Base-by-base conservation (phyloP, 2,888 invertebrate genomes). In the Apoda limacodes region DNA sequence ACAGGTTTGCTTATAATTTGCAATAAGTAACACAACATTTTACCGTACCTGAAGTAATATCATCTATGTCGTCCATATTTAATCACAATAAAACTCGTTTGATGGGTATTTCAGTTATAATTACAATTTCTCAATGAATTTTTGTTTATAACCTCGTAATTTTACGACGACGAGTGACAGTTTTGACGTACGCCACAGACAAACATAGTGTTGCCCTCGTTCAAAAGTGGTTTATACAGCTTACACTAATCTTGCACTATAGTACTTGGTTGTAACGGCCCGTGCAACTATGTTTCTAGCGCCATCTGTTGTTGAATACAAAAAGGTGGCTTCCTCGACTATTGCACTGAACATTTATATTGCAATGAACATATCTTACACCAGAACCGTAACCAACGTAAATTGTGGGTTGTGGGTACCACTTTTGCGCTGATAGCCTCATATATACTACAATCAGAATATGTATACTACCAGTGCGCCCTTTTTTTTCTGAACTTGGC, bases 221-320 rank as follows among this genome's bases (percentile, higher is more conserved):
- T n/a, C n/a, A n/a, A n/a, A n/a, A n/a, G n/a, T n/a, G n/a, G n/a
- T n/a, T n/a, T 31, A 31, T 31, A 21, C 25, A 25, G 31, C 31
- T 31, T 31, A 31, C 31, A 31, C 31, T 13, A 31, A 19, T 31
- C 25, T 31, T 31, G 25, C 31, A 25, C 31, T 31, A 31, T 24
- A 24, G 24, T 19, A 24, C 19, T 24, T 23, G 19, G 23, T 24
- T 15, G 9, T 24, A 17, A 17, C 24, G 31, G 20, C 25, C 31
- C 20, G 31, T 31, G 31, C 31, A 25, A 31, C 31, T 25, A 30
- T 30, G 30, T 30, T 28, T 28, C 21, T 21, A 21, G 13, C 21
- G 21, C 28, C 20, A 21, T 21, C 21, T 19, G 20, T 28, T 11
- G 9, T 21, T 17, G 13, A 22, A 28, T 28, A 28, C 13, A 5